Base-by-base conservation (phyloP, 2,797 vertebrate species). In the Austrolebias charrua region DNA sequence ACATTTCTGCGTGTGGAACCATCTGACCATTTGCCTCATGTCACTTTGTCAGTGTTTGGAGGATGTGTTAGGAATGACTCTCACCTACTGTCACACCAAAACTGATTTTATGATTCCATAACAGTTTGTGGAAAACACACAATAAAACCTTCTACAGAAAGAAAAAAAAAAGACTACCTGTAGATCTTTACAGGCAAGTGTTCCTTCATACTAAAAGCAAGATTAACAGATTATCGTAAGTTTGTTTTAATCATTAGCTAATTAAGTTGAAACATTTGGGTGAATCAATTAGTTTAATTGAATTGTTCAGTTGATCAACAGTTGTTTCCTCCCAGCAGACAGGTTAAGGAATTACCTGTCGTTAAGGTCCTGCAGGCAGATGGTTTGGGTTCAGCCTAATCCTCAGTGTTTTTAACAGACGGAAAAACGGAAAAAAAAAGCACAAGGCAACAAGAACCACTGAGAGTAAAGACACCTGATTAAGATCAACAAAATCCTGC, bases 401-500 rank as follows among this genome's bases (percentile, higher is more conserved):
- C 83, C 73, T 69, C 29, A 54, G 64, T 24, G 73, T 72, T 62
- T 70, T 64, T 52, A 68, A 68, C 50, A 69, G 76, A 76, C 52
- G 19, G 38, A 2, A 45, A 63, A 50, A 67, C 72, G 73, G 73
- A 83, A 24, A 24, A 24, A 24, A 24, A 24, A 24, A 24, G 24
- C 24, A 65, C 65, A 40, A 19, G 42, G 19, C 56, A 46, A 51
- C 52, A 0, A 66, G 65, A 35, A 44, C 81, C 81, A 75, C 79
- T 77, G 78, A 81, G 73, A 75, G 80, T 76, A 56, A 71, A 73
- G 79, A 62, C 18, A 5, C 64, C 70, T 75, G 79, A 83, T 69
- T 51, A 72, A 73, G 78, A 81, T 66, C 75, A 60, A 54, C 64
- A 12, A 31, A 84, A 73, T 71, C 75, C 80, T 65, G 19, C 65